phyloP scores from a whole-genome alignment of 2,797 vertebrate genomes.

The Pelochelys cantorii region DNA sequence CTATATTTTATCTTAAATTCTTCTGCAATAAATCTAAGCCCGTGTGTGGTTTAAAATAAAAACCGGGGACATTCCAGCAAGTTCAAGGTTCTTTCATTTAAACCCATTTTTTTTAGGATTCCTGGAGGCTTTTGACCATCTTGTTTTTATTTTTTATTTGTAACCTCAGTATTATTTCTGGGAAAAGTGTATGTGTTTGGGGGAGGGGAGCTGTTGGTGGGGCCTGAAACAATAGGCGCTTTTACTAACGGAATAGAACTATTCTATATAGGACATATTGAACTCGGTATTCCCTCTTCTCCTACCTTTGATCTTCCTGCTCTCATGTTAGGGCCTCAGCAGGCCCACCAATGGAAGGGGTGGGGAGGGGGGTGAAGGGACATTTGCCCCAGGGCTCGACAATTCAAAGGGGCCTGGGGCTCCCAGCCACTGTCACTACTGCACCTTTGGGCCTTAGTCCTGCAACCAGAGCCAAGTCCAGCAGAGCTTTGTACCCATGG shows the following conservation, averaged over 20 bases:
- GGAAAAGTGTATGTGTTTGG: background rate
- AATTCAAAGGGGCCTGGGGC: too few species aligned
- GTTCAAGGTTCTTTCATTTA: background rate
- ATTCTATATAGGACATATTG: background rate
- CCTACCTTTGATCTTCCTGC: too few species aligned
- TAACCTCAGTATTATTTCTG: background rate
- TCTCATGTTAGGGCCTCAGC: background rate
- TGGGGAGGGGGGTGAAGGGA: too few species aligned
- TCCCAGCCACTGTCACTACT: too few species aligned
- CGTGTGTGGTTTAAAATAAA: background rate
- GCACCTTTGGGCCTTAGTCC: background rate
- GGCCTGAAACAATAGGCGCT: background rate
- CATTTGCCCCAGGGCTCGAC: too few species aligned
- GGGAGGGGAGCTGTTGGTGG: background rate
- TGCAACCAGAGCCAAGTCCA: background rate
- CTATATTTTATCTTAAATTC: conserved; percentile 5
- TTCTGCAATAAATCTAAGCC: background rate
- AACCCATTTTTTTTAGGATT: background rate
- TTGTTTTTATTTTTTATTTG: background rate
- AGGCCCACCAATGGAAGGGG: too few species aligned
- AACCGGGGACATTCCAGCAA: background rate
- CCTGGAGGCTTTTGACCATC: background rate
- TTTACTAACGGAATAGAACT: background rate
- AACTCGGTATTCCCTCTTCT: too few species aligned
- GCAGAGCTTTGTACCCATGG: background rate